phyloP scores from a whole-genome alignment of 2,888 invertebrate species.

The Eupsilia transversa region DNA sequence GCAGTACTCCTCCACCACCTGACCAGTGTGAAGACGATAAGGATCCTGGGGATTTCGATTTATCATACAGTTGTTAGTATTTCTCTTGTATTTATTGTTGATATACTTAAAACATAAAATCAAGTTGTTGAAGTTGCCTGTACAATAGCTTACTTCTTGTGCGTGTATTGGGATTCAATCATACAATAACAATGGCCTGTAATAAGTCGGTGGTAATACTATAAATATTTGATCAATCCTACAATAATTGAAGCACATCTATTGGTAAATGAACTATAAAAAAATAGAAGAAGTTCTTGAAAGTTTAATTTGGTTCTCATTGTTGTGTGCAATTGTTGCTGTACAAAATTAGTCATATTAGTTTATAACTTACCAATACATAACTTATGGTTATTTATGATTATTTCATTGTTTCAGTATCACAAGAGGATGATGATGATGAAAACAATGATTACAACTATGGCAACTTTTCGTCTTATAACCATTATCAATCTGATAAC shows the following conservation, averaged over 20 bases:
- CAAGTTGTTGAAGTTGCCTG: constrained; percentile 24
- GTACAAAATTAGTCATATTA: background rate
- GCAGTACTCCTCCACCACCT: constrained; percentile 92
- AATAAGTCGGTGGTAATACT: background rate
- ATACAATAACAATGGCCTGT: constrained; percentile 41
- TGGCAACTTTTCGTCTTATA: constrained; percentile 80
- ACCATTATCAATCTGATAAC: constrained; percentile 73
- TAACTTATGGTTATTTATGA: background rate
- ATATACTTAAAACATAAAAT: constrained; percentile 1
- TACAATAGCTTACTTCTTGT: constrained; percentile 7
- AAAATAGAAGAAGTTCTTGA: background rate
- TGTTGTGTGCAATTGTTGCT: constrained; percentile 26
- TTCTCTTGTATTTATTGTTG: constrained; percentile 9
- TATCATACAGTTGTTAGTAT: constrained; percentile 86
- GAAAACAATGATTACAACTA: constrained; percentile 82
- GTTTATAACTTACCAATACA: background rate
- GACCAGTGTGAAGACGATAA: constrained; percentile 92
- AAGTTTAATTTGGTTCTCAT: constrained; percentile 13
- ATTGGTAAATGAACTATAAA: background rate
- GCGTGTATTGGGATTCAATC: constrained; percentile 32
- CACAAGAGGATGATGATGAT: constrained; percentile 86
- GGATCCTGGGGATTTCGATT: constrained; percentile 88
- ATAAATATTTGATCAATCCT: constrained; percentile 12
- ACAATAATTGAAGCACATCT: constrained; percentile 3
- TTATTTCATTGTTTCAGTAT: constrained; percentile 76